Base-by-base conservation (phyloP, 2,797 vertebrate genomes). In the Gymnodraco acuticeps region DNA sequence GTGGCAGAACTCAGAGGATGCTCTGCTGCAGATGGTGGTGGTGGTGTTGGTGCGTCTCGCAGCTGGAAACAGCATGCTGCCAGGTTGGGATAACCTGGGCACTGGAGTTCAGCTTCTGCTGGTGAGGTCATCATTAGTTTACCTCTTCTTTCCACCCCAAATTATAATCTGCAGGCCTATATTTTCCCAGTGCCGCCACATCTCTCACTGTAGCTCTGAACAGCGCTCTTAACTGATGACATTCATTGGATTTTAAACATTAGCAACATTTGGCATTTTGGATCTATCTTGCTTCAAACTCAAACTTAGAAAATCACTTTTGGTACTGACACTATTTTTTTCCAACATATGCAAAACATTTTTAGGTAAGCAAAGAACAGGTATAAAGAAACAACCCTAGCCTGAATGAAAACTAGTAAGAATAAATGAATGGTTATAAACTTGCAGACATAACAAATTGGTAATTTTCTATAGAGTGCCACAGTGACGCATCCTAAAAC, bases 1-100 rank as follows among this genome's bases (percentile, higher is more conserved):
- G 64, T 99, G 98, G 98, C 98, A 99, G 90, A 96, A 94, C 85
- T 97, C 97, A 75, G 98, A 99, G 79, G 96, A 96, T 59, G 96
- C 97, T 59, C 87, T 99, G 48, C 82, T 98, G 42, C 98, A 99
- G 77, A 96, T 95, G 87, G 96, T 93, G 33, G 81, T 97, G 68
- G 94, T 99, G 51, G 94, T 96, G 50, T 15, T 95, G 65, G 87
- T 96, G 70, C 96, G 93, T 52, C 89, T 97, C 70, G 55, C 93
- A 56, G 91, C 94, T 64, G 90, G 95, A 70, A 94, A 87, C 75
- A 85, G 87, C 65, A 87, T 88, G 10, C 61, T 95, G 2, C 95
- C 94, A 78, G 96, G 95, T 86, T 98, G 97, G 95, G 95, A 94
- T 77, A 92, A 79, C 78, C 89, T 99, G 38, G 95, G 98, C 66